Percentiles rank a stretch among this genome's conserved stretches.
These are phyloP conservation scores for Eupleurogrammus muticus DNA, from an alignment of 2,797 vertebrate species.

Conservation along the genomic window DNA sequence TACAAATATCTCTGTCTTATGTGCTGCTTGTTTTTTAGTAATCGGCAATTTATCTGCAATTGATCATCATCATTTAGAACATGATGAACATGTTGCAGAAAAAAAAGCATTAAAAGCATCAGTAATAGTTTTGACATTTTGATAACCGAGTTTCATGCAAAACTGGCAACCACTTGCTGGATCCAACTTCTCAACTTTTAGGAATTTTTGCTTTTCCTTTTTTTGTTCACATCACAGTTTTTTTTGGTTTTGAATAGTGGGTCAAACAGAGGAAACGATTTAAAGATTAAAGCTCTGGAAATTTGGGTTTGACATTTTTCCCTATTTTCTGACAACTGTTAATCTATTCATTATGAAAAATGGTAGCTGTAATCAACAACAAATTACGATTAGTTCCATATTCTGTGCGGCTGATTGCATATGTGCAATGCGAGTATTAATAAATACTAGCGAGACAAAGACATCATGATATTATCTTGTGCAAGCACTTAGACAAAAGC, in stretches of 20 bases:
- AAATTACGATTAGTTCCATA: too few species aligned
- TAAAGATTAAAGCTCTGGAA: too few species aligned
- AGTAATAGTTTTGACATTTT: neutral
- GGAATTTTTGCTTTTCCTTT: neutral
- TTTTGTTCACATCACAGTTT: neutral
- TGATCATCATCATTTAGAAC: slow-evolving; percentile 6
- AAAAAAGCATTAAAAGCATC: neutral
- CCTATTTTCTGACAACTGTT: neutral
- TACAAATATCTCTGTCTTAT: neutral
- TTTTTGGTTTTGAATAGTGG: too few species aligned
- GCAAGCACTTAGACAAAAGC: neutral
- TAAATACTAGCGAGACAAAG: neutral
- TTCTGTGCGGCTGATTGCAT: neutral
- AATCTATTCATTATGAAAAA: neutral
- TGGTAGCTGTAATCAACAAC: neutral
- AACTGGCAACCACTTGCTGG: too few species aligned
- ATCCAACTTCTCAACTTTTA: too few species aligned
- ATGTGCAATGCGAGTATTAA: neutral
- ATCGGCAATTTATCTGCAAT: slow-evolving; percentile 26
- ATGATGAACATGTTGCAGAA: neutral
- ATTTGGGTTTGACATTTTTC: too few species aligned
- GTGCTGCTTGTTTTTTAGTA: slow-evolving; percentile 25
- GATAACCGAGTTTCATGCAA: too few species aligned
- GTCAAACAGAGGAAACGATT: too few species aligned
- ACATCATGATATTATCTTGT: neutral